These are phyloP conservation scores for Sardinella longiceps DNA, from an alignment of 2,797 vertebrate genomes.

Conservation along the genomic window DNA sequence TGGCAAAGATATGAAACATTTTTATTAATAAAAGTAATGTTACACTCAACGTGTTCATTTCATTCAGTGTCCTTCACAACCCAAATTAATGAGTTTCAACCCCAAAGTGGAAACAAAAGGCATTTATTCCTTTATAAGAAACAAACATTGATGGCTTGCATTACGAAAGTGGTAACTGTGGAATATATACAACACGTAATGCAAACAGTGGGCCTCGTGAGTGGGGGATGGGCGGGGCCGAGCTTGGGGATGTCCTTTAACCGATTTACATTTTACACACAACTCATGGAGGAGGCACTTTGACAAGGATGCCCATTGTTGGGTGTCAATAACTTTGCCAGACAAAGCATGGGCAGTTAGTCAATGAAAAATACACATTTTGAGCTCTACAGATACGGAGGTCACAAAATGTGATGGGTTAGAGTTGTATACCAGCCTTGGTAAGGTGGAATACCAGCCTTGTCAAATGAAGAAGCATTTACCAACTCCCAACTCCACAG, in stretches of 20 bases:
- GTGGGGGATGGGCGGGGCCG: not conserved
- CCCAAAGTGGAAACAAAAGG: constrained; percentile 62
- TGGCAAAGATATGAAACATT: constrained; percentile 68
- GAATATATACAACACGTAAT: constrained; percentile 70
- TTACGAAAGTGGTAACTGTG: constrained; percentile 58
- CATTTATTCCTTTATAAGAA: constrained; percentile 62
- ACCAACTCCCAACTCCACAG: not conserved
- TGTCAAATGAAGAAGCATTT: not conserved
- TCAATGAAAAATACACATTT: not conserved
- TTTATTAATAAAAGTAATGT: constrained; percentile 79
- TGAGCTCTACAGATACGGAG: not conserved
- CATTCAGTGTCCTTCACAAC: constrained; percentile 68
- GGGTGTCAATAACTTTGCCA: not conserved
- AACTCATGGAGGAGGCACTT: constrained; percentile 74
- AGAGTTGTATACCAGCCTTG: no score
- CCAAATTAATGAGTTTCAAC: constrained; percentile 50
- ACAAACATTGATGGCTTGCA: constrained; percentile 63
- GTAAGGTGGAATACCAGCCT: not conserved
- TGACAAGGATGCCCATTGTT: constrained; percentile 62
- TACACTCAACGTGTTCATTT: constrained; percentile 70
- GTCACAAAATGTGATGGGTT: constrained; percentile 21
- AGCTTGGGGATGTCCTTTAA: not conserved
- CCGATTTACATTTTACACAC: constrained; percentile 16
- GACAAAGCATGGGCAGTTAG: not conserved
- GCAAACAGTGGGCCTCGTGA: constrained; percentile 22